A percentile compares a stretch with the other conserved stretches of the same genome.
Conservation (phyloP, 2,797 vertebrate genomes). For the Pseudomugil tenellus region DNA sequence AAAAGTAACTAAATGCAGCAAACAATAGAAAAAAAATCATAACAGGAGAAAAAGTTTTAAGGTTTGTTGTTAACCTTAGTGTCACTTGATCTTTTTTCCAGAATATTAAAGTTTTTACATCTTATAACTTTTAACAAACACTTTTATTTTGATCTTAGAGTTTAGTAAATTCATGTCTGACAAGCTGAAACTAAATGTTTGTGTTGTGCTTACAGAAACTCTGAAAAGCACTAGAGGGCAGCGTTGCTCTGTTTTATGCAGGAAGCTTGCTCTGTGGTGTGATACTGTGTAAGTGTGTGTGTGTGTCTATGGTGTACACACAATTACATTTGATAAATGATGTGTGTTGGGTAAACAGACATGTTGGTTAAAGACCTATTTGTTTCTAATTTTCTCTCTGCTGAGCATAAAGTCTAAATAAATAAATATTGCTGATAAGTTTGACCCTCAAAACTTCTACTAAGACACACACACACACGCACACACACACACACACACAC, state of each 20-base stretch:
- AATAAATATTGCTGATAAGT: conserved; percentile 17
- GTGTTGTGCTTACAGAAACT: background rate
- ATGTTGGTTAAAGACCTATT: background rate
- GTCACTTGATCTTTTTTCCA: no score
- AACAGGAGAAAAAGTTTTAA: no score
- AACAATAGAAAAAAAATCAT: no score
- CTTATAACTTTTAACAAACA: no score
- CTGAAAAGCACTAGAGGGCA: conserved; percentile 55
- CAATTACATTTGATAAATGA: background rate
- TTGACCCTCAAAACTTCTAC: no score
- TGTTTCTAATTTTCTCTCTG: no score
- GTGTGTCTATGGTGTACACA: background rate
- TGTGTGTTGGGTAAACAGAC: conserved; percentile 26
- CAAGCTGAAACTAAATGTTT: background rate
- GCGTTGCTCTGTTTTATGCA: conserved; percentile 26
- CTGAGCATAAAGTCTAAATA: conserved; percentile 15
- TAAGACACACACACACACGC: conserved; percentile 17
- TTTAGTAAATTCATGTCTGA: background rate
- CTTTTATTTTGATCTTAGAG: no score
- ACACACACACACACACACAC: no score
- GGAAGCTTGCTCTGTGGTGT: background rate
- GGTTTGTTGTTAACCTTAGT: no score
- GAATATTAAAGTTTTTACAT: background rate
- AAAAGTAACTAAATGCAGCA: no score
- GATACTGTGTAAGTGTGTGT: no score